phyloP scores from a whole-genome alignment of 1,140 invertebrate genomes.

The Spodoptera litura region DNA sequence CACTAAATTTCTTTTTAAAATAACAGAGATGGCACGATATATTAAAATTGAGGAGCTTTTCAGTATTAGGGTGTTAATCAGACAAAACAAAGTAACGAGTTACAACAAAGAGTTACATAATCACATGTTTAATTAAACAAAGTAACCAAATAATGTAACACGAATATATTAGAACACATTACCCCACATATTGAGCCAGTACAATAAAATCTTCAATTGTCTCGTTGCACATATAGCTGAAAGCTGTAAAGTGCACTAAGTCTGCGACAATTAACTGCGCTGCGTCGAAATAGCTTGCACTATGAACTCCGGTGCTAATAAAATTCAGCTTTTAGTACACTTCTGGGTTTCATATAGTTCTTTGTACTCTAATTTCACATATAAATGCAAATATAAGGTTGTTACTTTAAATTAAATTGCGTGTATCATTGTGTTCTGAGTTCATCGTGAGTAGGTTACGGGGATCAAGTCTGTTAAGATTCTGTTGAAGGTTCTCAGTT shows the following conservation, averaged over 20 bases:
- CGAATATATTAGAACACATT: conserved; percentile 5
- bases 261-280: conserved; percentile 17
- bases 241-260: conserved; percentile 4
- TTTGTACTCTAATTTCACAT: neutral
- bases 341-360: conserved; percentile 1
- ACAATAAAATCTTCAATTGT: conserved; percentile 15
- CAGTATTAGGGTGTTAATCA: too few species aligned
- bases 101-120: too few species aligned
- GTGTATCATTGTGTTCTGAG: neutral
- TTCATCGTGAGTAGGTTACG: too few species aligned
- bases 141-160: too few species aligned
- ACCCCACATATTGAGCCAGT: neutral
- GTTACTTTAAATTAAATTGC: neutral
- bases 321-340: conserved; percentile 13
- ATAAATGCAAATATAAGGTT: too few species aligned
- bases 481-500: too few species aligned
- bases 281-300: conserved; percentile 1
- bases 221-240: neutral
- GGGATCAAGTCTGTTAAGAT: too few species aligned
- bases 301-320: conserved; percentile 17
- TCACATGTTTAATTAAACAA: too few species aligned
- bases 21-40: too few species aligned
- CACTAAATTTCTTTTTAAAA: too few species aligned
- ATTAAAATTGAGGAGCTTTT: too few species aligned
- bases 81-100: too few species aligned